Evolutionary conservation across 1,140 invertebrate species (phyloP).

Genomic region (Drosophila ananassae): DNA sequence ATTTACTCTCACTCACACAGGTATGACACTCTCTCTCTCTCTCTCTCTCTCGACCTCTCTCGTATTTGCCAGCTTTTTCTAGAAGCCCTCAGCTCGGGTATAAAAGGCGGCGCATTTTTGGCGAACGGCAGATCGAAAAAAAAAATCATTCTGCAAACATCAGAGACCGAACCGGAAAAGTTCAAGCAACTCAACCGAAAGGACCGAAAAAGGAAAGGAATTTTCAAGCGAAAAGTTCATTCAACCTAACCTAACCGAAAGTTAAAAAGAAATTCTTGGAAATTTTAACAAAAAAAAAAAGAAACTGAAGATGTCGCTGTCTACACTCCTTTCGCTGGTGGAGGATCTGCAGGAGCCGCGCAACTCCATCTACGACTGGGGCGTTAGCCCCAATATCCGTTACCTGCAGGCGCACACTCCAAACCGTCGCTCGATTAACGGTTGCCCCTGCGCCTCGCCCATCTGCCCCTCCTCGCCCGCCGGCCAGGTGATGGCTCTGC

Average conservation of each 20-base stretch:
- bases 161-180: neutral
- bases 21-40: neutral
- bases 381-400: conserved; percentile 45
- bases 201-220: conserved; percentile 13
- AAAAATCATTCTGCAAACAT: conserved; percentile 3
- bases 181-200: conserved; percentile 8
- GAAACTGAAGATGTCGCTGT: conserved; percentile 61
- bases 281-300: conserved; percentile 21
- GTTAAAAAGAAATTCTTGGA: neutral
- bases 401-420: conserved; percentile 34
- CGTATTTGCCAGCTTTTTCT: conserved; percentile 15
- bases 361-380: conserved; percentile 55
- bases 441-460: conserved; percentile 58
- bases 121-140: neutral
- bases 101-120: conserved; percentile 25
- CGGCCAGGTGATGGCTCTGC: conserved; percentile 46
- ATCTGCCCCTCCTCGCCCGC: conserved; percentile 56
- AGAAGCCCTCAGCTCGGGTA: conserved; percentile 8
- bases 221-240: conserved; percentile 28
- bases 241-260: conserved; percentile 29
- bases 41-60: neutral
- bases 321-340: conserved; percentile 55
- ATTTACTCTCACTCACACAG: too few species aligned
- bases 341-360: conserved; percentile 61
- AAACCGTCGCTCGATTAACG: conserved; percentile 24